Percentiles rank a stretch among this genome's conserved stretches.
Conservation (phyloP, 2,888 invertebrate species). For the Eremobia ochroleuca region DNA sequence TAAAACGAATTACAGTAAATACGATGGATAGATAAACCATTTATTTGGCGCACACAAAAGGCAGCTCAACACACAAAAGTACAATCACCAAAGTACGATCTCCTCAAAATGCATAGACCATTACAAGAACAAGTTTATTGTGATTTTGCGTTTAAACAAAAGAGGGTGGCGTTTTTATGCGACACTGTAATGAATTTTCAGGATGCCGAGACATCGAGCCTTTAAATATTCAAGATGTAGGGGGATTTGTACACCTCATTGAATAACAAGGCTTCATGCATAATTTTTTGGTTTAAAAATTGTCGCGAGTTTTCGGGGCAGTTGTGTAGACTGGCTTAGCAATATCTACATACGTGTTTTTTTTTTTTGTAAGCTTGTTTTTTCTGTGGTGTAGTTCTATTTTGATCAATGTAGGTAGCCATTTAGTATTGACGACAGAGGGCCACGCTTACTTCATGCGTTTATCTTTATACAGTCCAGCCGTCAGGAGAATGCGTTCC, state of each 20-base stretch:
- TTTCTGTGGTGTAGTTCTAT: background rate
- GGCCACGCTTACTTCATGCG: too few relatives aligned
- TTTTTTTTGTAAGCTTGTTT: background rate
- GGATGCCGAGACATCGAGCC: constrained; percentile 80
- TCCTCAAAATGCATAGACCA: constrained; percentile 86
- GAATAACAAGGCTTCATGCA: constrained; percentile 90
- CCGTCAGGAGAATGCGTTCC: too few relatives aligned
- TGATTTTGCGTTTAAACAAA: constrained; percentile 89
- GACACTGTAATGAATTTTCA: constrained; percentile 85
- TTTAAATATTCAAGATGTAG: constrained; percentile 87
- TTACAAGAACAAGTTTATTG: constrained; percentile 88
- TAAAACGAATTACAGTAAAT: constrained; percentile 69
- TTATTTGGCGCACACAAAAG: too few relatives aligned
- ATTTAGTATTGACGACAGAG: too few relatives aligned
- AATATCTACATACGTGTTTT: background rate
- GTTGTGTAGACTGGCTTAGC: background rate
- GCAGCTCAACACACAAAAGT: too few relatives aligned
- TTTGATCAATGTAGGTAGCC: too few relatives aligned
- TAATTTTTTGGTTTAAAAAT: constrained; percentile 83
- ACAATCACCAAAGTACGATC: too few relatives aligned
- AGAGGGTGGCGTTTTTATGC: constrained; percentile 86
- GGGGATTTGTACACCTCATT: constrained; percentile 87
- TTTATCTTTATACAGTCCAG: too few relatives aligned
- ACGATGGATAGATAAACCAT: too few relatives aligned
- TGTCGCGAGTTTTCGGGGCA: constrained; percentile 68